phyloP scores from a whole-genome alignment of 2,113 vertebrate genomes.

The Helogale parvula region DNA sequence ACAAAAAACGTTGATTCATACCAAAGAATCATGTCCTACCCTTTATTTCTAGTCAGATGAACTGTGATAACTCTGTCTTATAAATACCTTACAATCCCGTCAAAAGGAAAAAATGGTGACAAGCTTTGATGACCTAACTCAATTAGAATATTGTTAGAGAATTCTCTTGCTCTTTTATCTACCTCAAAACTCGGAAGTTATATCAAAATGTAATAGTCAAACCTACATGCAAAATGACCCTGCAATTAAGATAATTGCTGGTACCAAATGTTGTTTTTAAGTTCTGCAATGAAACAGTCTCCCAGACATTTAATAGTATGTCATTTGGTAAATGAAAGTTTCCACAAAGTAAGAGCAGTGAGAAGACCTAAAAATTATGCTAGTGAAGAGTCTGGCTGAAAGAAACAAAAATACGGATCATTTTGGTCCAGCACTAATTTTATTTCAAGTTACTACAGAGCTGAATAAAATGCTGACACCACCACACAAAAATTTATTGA shows the following conservation, averaged over 20 bases:
- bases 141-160: conserved; percentile 48
- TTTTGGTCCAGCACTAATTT: conserved; percentile 50
- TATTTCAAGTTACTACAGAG: conserved; percentile 69
- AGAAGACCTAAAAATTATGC: conserved; percentile 62
- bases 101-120: conserved; percentile 35
- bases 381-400: conserved; percentile 57
- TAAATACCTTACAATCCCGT: neutral
- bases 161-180: neutral
- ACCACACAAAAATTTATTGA: conserved; percentile 71
- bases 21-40: neutral
- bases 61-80: neutral
- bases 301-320: conserved; percentile 71
- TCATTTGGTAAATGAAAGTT: conserved; percentile 81
- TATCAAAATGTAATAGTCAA: conserved; percentile 56
- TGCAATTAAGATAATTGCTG: conserved; percentile 58
- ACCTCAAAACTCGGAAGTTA: conserved; percentile 16
- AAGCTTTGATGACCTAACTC: conserved; percentile 5
- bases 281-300: conserved; percentile 62
- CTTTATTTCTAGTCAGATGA: conserved; percentile 18
- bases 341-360: conserved; percentile 68
- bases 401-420: neutral
- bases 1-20: neutral
- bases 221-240: conserved; percentile 59
- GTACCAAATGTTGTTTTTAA: conserved; percentile 71
- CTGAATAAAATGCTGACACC: conserved; percentile 70